Base-by-base conservation (phyloP, 1,140 invertebrate genomes). In the Saccostrea cuccullata region DNA sequence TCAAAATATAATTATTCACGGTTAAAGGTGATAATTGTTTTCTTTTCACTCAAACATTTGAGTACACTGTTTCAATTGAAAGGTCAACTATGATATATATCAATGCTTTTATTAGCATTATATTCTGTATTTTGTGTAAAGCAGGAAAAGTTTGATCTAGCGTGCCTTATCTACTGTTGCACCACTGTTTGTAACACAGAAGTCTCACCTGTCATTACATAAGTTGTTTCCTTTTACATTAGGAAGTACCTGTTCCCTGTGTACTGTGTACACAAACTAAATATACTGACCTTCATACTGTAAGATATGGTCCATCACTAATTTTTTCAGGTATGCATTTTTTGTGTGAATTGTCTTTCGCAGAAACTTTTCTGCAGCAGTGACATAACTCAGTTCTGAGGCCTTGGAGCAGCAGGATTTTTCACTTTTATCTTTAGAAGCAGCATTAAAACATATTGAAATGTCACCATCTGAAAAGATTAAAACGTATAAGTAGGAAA, bases 251-350 rank as follows among this genome's bases (percentile, higher is more conserved):
- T 20, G 58, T 64, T 17, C 58, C 17, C 2, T 64, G 3, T 6
- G 17, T 64, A 64, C 58, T 20, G 6, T 17, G 58, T 64, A 1
- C 20, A 70, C n/a, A 56, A 82, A 23, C 23, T 67, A 40, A 47
- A n/a, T 36, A 36, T 5, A 67, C 89, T 89, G 88, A 91, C 90
- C 90, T 91, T 90, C 84, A 86, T 88, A 90, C 58, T 88, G 64
- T 82, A 82, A 58, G 58, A 91, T 86, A 87, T 89, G 89, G 56
- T 90, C 89, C 89, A 89, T 87, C 40, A 91, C 82, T 40, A 87
- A 82, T 55, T 89, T 91, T 86, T 91, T 91, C 55, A 91, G 88
- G 58, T 83, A 88, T 55, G 87, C 90, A 88, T 88, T 91, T 82
- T 87, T 91, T n/a, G 87, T 55, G 60, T 70, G 85, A 36, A 91